phyloP scores from a whole-genome alignment of 2,888 invertebrate species.

The Synanthedon formicaeformis region DNA sequence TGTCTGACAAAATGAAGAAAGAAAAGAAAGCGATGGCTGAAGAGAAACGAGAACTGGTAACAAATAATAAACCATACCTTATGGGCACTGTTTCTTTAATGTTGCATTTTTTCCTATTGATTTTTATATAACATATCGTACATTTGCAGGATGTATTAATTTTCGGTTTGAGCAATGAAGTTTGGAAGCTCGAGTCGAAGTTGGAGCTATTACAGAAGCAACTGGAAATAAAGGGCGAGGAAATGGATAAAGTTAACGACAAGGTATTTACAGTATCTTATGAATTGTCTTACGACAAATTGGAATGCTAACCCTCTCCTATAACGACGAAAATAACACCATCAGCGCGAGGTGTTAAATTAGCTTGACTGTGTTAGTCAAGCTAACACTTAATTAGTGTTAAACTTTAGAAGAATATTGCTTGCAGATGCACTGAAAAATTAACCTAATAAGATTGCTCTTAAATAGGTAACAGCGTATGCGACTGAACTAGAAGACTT shows the following conservation, averaged over 20 bases:
- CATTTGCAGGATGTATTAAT: conserved; percentile 72
- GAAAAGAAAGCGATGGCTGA: conserved; percentile 67
- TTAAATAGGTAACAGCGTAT: conserved; percentile 72
- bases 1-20: conserved; percentile 73
- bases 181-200: conserved; percentile 77
- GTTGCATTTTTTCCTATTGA: too few relatives aligned
- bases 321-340: too few relatives aligned
- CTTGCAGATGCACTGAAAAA: too few relatives aligned
- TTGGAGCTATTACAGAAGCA: conserved; percentile 75
- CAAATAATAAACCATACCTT: conserved; percentile 1
- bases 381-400: too few relatives aligned
- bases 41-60: conserved; percentile 71
- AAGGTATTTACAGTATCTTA: conserved; percentile 24
- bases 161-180: conserved; percentile 76
- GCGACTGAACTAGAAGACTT: conserved; percentile 79
- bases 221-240: conserved; percentile 72
- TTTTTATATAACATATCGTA: too few relatives aligned
- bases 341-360: too few relatives aligned
- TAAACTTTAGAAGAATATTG: not conserved
- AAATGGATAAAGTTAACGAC: conserved; percentile 67
- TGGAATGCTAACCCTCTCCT: too few relatives aligned
- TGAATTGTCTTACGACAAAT: too few relatives aligned
- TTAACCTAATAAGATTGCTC: not conserved
- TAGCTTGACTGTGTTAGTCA: too few relatives aligned
- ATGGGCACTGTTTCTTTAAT: too few relatives aligned